phyloP scores from a whole-genome alignment of 2,888 invertebrate genomes.

The Orthosia cruda region DNA sequence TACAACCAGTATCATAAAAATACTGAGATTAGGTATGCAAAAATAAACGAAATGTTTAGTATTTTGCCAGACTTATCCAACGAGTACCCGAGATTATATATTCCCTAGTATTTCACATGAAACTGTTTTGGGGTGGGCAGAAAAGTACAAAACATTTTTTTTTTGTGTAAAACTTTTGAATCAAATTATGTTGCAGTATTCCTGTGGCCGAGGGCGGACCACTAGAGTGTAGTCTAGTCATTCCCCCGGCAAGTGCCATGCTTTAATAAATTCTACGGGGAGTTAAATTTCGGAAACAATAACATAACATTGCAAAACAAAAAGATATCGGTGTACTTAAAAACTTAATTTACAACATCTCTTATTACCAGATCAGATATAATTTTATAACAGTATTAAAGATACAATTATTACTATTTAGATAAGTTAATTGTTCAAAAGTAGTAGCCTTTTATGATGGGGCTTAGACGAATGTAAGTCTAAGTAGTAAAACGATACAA shows the following conservation, averaged over 20 bases:
- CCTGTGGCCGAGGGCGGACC: not conserved
- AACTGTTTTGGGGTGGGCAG: too few species aligned
- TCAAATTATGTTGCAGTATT: not conserved
- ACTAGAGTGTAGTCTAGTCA: not conserved
- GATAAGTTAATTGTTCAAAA: constrained; percentile 27
- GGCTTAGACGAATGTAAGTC: constrained; percentile 30
- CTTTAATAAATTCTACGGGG: not conserved
- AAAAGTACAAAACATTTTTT: too few species aligned
- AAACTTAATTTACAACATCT: constrained; percentile 38
- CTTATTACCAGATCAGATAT: constrained; percentile 41
- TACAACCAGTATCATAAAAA: not conserved
- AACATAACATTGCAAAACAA: constrained; percentile 10
- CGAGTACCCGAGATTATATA: not conserved
- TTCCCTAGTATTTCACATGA: not conserved
- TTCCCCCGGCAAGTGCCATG: not conserved
- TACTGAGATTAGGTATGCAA: not conserved
- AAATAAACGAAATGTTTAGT: not conserved
- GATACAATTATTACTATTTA: constrained; percentile 17
- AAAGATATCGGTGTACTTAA: constrained; percentile 11
- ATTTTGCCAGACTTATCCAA: not conserved
- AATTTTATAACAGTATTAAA: constrained; percentile 37
- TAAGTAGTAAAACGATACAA: constrained; percentile 18
- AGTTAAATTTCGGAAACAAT: constrained; percentile 6
- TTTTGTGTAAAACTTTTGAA: too few species aligned
- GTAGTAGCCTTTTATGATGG: constrained; percentile 45